phyloP scores from a whole-genome alignment of 64 coral and sea anemone genomes.

The Trachythela sp. region DNA sequence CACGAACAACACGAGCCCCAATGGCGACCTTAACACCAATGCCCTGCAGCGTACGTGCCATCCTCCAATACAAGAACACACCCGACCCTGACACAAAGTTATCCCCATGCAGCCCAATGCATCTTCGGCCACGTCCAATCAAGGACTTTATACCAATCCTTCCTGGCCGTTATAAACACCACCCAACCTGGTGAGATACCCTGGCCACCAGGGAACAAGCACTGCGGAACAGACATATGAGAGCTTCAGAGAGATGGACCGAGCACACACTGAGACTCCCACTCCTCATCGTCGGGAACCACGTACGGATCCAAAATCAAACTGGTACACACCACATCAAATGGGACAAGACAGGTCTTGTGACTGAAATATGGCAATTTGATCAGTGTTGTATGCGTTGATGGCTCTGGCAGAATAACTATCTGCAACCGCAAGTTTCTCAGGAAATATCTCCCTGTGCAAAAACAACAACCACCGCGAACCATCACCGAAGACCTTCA shows the following conservation, averaged over 20 bases:
- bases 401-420: constrained; percentile 21
- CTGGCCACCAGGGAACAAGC: not conserved
- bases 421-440: constrained; percentile 12
- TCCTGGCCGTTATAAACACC: not conserved
- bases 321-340: not conserved
- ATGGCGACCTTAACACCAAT: not conserved
- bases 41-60: not conserved
- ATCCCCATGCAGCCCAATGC: not conserved
- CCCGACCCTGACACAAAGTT: constrained; percentile 3
- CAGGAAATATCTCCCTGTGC: not conserved
- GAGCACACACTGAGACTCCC: not conserved
- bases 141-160: not conserved
- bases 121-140: not conserved
- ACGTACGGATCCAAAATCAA: not conserved
- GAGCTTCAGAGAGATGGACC: not conserved
- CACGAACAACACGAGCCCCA: not conserved
- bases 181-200: not conserved
- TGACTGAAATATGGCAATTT: not conserved
- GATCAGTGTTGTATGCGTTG: constrained; percentile 1
- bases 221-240: not conserved
- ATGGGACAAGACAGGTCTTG: constrained; percentile 5
- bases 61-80: constrained; percentile 7
- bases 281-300: not conserved
- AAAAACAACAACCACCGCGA: not conserved
- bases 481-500: not conserved